A percentile compares a stretch with the other conserved stretches of the same genome.
These are phyloP conservation scores for Tethea ocularis DNA, from an alignment of 2,888 invertebrate genomes.

Conservation along the genomic window DNA sequence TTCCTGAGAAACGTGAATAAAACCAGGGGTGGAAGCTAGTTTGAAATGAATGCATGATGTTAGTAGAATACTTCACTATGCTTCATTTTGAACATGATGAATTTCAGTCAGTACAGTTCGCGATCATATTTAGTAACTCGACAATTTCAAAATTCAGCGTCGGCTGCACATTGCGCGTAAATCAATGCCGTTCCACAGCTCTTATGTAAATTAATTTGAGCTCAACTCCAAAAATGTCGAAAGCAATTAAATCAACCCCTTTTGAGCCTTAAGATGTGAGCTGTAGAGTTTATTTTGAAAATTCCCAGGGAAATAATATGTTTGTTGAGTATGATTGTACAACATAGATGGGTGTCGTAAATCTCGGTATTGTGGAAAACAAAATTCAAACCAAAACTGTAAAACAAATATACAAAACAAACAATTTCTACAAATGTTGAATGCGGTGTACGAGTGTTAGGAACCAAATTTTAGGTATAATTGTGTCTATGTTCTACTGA, in stretches of 20 bases:
- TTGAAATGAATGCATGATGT: not conserved
- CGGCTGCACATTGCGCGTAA: slow-evolving; percentile 38
- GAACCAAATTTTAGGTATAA: not conserved
- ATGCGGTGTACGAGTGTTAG: not conserved
- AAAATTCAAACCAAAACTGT: slow-evolving; percentile 24
- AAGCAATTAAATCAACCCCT: not conserved
- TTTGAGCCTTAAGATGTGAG: not conserved
- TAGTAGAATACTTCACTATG: not conserved
- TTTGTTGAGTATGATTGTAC: not conserved
- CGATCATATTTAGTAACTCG: slow-evolving; percentile 19
- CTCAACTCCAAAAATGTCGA: slow-evolving; percentile 20
- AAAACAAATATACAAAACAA: not conserved
- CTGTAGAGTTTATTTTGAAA: not conserved
- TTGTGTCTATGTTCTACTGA: no score
- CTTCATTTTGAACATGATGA: not conserved
- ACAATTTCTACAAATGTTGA: not conserved
- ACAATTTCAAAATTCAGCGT: slow-evolving; percentile 29
- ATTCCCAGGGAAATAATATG: not conserved
- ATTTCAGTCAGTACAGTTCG: slow-evolving; percentile 2
- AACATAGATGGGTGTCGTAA: slow-evolving; percentile 18
- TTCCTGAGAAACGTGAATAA: no score
- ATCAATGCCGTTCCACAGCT: slow-evolving; percentile 39
- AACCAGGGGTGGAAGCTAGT: no score
- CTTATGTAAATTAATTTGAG: slow-evolving; percentile 44
- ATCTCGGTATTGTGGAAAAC: slow-evolving; percentile 22